These are phyloP conservation scores for Saturnia pavonia DNA, from an alignment of 2,888 invertebrate genomes.

Conservation along the genomic window DNA sequence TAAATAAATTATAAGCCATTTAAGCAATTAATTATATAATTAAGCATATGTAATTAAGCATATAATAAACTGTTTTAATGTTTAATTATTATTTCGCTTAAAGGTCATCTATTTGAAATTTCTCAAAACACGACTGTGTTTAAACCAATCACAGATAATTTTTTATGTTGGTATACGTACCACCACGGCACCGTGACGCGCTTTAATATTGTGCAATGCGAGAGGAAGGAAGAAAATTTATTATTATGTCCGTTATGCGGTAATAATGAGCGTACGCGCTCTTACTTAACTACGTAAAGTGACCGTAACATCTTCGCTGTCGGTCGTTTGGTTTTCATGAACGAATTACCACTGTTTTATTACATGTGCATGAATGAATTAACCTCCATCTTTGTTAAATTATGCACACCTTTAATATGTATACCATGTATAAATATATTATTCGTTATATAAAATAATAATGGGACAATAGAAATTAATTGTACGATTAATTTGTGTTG, in stretches of 20 bases:
- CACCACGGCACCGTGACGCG: slow-evolving; percentile 35
- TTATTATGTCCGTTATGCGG: slow-evolving; percentile 45
- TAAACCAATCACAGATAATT: neutral
- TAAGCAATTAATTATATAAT: too few relatives aligned
- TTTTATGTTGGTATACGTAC: neutral
- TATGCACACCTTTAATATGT: neutral
- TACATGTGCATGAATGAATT: neutral
- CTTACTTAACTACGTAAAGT: slow-evolving; percentile 51
- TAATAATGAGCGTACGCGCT: slow-evolving; percentile 50
- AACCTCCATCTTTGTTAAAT: neutral
- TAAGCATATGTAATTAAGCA: too few relatives aligned
- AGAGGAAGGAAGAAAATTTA: slow-evolving; percentile 65
- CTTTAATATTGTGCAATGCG: slow-evolving; percentile 57
- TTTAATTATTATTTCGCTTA: too few relatives aligned
- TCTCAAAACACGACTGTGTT: neutral
- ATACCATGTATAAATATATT: neutral
- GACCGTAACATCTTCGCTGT: slow-evolving; percentile 38
- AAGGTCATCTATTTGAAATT: too few relatives aligned
- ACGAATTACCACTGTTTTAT: neutral
- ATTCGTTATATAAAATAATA: neutral
- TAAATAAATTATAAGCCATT: too few relatives aligned
- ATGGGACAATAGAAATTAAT: too few relatives aligned
- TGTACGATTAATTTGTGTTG: too few relatives aligned
- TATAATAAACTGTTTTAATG: too few relatives aligned
- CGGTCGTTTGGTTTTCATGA: slow-evolving; percentile 17